Evolutionary conservation across 2,888 invertebrate species (phyloP).

Genomic region (Tetrapedia diversipes): DNA sequence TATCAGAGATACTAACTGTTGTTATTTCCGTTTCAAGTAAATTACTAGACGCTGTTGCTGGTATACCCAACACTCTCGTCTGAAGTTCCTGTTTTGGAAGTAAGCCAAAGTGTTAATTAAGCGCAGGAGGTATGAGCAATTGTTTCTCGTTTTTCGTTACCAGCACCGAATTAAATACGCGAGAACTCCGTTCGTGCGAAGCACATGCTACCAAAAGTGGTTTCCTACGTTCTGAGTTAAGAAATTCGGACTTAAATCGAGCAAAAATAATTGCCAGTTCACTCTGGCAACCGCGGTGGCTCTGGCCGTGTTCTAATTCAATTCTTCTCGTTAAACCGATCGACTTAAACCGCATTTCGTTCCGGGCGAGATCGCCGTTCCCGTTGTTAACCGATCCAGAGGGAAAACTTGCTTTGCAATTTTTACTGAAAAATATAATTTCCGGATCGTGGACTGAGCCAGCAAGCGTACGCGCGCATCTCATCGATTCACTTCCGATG

Average conservation of each 20-base stretch:
- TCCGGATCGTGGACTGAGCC: slow-evolving; percentile 16
- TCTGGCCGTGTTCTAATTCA: slow-evolving; percentile 5
- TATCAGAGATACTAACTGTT: too few relatives aligned
- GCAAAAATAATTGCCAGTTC: background rate
- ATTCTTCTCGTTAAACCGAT: slow-evolving; percentile 24
- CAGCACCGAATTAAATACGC: too few relatives aligned
- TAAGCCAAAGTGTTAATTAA: too few relatives aligned
- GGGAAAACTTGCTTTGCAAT: slow-evolving; percentile 34
- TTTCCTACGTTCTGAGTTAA: background rate
- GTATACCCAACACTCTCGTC: too few relatives aligned
- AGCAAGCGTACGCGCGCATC: too few relatives aligned
- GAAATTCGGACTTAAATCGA: background rate
- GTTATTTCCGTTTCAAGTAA: too few relatives aligned
- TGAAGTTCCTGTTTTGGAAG: too few relatives aligned
- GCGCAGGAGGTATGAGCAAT: too few relatives aligned
- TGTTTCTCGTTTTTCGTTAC: too few relatives aligned
- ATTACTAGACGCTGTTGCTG: too few relatives aligned
- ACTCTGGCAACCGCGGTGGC: background rate
- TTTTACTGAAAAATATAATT: slow-evolving; percentile 46
- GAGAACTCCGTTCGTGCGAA: too few relatives aligned
- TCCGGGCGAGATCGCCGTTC: background rate
- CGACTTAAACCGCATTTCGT: slow-evolving; percentile 11
- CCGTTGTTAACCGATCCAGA: slow-evolving; percentile 10
- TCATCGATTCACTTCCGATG: slow-evolving; percentile 13
- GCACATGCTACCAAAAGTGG: too few relatives aligned